Evolutionary conservation across 2,797 vertebrate genomes (phyloP), one percentile per base, ranked within the genome.

Genomic region (Ceyx erithaca): DNA sequence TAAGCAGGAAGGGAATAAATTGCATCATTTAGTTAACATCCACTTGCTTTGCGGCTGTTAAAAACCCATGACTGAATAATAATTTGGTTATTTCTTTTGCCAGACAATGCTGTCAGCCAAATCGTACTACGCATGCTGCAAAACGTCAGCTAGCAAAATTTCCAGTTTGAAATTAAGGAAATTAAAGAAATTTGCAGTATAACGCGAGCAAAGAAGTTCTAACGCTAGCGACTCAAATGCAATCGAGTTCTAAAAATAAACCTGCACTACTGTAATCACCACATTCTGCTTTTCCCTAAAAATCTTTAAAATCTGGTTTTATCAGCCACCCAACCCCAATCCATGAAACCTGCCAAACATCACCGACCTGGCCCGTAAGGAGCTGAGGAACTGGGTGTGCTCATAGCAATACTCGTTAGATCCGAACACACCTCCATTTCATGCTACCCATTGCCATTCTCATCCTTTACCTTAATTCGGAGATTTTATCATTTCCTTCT

Each of bases 1-100:
- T 97, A 98, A 98, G 98, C 97, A 98, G 97, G 97, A 98, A 98
- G 97, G 98, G 98, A 99, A 99, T 99, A 99, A 99, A 99, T 98
- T 98, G 98, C 98, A 99, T 99, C 98, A 99, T 99, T 99, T 99
- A 99, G 98, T 99, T 99, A 99, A 99, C 98, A 99, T 98, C 98
- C 98, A 98, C 98, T 99, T 98, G 98, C 98, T 98, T 96, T 97
- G 98, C 96, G 98, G 97, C 98, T 97, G 98, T 99, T 99, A 99
- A 99, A 99, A 99, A 98, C 97, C 98, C 98, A 98, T 98, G 98
- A 99, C 98, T 98, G 98, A 98, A 98, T 99, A 98, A 98, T 98
- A 98, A 98, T 98, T 98, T 98, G 98, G 98, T 98, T 98, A 98
- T 98, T 98, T 97, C 97, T 97, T 97, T 97, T 98, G 98, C 98